Evolutionary conservation across 2,113 vertebrate species (phyloP).

Genomic region (Pachyramphus minor): DNA sequence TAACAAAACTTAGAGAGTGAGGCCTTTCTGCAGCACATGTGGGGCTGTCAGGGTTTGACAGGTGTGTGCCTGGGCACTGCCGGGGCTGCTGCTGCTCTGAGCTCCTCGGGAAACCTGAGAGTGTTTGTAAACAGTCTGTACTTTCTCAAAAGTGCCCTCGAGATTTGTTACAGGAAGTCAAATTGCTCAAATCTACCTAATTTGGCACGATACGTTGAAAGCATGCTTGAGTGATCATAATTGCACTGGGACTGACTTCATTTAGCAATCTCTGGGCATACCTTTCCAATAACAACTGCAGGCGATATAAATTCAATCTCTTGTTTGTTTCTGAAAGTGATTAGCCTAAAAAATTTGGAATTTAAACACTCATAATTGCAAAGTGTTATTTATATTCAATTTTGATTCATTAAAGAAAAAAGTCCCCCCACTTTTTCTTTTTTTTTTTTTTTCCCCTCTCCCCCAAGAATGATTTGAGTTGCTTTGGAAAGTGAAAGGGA

Average conservation of each 20-base stretch:
- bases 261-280: constrained; percentile 78
- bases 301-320: constrained; percentile 75
- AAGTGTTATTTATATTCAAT: constrained; percentile 73
- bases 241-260: constrained; percentile 78
- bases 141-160: constrained; percentile 83
- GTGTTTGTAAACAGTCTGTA: constrained; percentile 90
- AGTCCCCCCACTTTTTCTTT: not conserved
- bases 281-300: constrained; percentile 81
- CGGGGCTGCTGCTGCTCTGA: not conserved
- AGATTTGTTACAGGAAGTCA: constrained; percentile 83
- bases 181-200: constrained; percentile 86
- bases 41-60: constrained; percentile 73
- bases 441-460: not conserved
- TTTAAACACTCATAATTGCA: constrained; percentile 77
- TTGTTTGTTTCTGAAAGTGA: constrained; percentile 79
- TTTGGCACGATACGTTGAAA: constrained; percentile 80
- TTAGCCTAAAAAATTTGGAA: constrained; percentile 77
- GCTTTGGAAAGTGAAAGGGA: not conserved
- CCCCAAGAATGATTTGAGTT: constrained; percentile 47
- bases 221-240: constrained; percentile 84
- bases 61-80: constrained; percentile 65
- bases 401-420: constrained; percentile 74
- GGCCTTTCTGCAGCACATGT: constrained; percentile 49
- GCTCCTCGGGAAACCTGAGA: constrained; percentile 75
- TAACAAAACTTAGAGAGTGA: not conserved